phyloP scores from a whole-genome alignment of 2,113 vertebrate genomes.

The Serinus canaria region DNA sequence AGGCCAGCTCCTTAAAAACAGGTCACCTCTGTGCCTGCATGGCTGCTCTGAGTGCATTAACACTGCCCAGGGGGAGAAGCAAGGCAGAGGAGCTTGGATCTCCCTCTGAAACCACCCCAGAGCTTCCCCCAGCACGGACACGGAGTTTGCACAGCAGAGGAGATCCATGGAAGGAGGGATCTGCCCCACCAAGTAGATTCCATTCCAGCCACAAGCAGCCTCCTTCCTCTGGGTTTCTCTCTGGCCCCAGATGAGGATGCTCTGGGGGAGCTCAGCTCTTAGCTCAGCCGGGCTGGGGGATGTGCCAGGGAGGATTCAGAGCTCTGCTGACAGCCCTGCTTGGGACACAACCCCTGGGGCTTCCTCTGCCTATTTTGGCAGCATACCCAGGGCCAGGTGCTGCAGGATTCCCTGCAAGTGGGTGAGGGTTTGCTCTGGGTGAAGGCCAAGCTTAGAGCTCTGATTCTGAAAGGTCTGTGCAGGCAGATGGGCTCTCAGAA shows the following conservation, averaged over 20 bases:
- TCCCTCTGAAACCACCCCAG: not conserved
- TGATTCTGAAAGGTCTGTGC: not conserved
- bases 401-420: not conserved
- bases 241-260: not conserved
- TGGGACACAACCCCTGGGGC: not conserved
- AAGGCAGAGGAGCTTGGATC: not conserved
- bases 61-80: not conserved
- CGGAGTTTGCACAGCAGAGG: not conserved
- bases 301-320: not conserved
- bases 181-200: not conserved
- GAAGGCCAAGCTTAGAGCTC: not conserved
- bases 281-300: not conserved
- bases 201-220: not conserved
- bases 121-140: not conserved
- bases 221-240: not conserved
- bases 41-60: constrained; percentile 24
- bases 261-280: not conserved
- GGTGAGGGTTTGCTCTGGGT: not conserved
- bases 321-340: not conserved
- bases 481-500: not conserved
- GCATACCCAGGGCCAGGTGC: fast-evolving
- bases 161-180: not conserved
- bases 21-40: constrained; percentile 4
- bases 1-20: not conserved
- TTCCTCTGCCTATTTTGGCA: not conserved